Evolutionary conservation across 2,797 vertebrate species (phyloP), one percentile per base, ranked within the genome.

Genomic region (Strix occidentalis): DNA sequence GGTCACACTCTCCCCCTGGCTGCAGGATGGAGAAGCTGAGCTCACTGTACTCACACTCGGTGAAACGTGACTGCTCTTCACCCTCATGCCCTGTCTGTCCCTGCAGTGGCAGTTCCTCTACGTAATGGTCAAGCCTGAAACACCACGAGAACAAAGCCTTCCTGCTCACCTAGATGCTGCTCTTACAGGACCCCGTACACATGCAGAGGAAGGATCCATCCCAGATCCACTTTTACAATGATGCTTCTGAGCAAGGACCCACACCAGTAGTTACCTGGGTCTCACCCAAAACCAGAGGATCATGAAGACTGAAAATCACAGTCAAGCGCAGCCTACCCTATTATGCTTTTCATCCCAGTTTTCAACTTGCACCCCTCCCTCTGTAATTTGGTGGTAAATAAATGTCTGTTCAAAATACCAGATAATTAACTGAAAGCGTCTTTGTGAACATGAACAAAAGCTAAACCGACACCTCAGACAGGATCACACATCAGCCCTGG

Each of bases 371-470:
- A 77, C 71, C 64, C 81, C 90, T 90, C 91, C 90, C 85, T 95
- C 86, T 57, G 33, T 92, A 90, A 93, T 89, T 77, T 74, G 50
- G 45, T 79, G 69, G 53, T 60, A 94, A 95, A 94, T 82, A 84
- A 80, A 80, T 56, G 75, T 37, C 75, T 71, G 86, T 60, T 85
- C 56, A 71, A 95, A 95, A 79, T 60, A 82, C 26, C 60, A 53
- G 63, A 72, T 79, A 74, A 95, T 94, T 93, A 79, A 50, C 58
- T 64, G 70, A 77, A 77, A 93, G 48, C 3, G 5, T 74, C 94
- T 80, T 48, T 76, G 48, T 24, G 45, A 91, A 87, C n/a, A 77
- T 0, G 35, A 95, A 82, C 66, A 69, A 90, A 84, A 85, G 91
- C 58, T 69, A 54, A 91, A 46, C 0, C 8, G 79, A 79, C 68